Base-by-base conservation (phyloP, 2,888 invertebrate species). In the Sarcophaga carnaria region DNA sequence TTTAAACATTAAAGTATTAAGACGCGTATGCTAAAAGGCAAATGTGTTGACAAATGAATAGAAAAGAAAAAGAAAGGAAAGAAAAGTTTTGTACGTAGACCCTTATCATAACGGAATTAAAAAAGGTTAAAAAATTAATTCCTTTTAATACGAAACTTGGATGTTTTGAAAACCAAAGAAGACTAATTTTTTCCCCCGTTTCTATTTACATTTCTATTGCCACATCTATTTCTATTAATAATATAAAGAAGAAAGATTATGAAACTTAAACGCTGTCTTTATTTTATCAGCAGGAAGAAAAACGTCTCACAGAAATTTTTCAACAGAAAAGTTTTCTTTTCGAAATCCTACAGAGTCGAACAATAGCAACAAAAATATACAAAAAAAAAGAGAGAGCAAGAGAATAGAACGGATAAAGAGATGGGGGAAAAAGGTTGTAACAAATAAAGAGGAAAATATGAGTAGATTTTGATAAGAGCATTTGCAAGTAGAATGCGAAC, bases 391-490 rank as follows among this genome's bases (percentile, higher is more conserved):
- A 17, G 17, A 54, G 17, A 54, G 12, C 49, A 3, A 14, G 14
- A 4, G 12, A 54, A 54, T 17, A 14, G 8, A 54, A 54, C 2
- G 54, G 54, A 54, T 54, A 54, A 54, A 12, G 17, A 3, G 8
- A 2, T 37, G 37, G 37, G 3, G 6, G 0, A 54, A 54, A 54
- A 54, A 12, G 54, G 12, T 54, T 54, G 54, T 22, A 69, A 27
- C 27, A 63, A 47, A 70, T 20, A 49, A 70, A n/a, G n/a, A 62
- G 60, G n/a, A 80, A 75, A 80, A 80, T 76, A 76, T 75, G 60
- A 84, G 75, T 45, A 80, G 63, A 80, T 76, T 76, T 75, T 84
- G 79, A 84, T 80, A 84, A 84, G 59, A 80, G 64, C 79, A 80
- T 84, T 84, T 54, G 54, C 17, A 54, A 54, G 17, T 14, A 54